Conservation (phyloP, 2,797 vertebrate genomes). For the Gymnopithys bicolor region DNA sequence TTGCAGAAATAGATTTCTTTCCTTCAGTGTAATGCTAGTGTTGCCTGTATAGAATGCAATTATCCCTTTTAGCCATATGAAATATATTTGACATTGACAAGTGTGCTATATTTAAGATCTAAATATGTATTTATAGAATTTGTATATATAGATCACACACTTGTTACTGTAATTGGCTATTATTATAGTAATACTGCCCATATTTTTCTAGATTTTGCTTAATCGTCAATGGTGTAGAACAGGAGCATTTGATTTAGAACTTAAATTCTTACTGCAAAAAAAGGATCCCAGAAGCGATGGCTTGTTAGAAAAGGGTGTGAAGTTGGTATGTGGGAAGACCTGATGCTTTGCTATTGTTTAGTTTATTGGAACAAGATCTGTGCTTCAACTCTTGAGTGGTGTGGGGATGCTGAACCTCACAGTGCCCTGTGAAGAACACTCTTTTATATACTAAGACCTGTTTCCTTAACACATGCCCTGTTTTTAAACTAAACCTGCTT, state of each 20-base stretch:
- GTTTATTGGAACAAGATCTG: not conserved
- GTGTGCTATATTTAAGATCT: not conserved
- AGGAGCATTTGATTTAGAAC: not conserved
- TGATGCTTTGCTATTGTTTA: rapidly evolving
- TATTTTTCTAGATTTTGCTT: not conserved
- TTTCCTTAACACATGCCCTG: not conserved
- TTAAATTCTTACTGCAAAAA: not conserved
- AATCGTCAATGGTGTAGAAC: not conserved
- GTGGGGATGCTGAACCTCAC: not conserved
- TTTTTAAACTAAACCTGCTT: not conserved
- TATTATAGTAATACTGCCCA: not conserved
- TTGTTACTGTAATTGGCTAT: not conserved
- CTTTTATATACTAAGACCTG: not conserved
- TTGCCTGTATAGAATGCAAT: not conserved
- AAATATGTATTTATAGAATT: not conserved
- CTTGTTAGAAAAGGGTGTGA: not conserved
- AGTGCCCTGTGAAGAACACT: not conserved
- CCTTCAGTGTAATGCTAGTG: not conserved
- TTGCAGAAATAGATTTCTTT: not conserved
- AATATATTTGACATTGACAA: not conserved
- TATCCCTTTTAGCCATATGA: not conserved
- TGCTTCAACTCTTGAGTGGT: not conserved
- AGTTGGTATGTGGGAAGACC: not conserved
- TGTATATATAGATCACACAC: not conserved
- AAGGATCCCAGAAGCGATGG: not conserved